Conservation (phyloP, 2,888 invertebrate genomes). For the Lepidocyrtinus sp. region DNA sequence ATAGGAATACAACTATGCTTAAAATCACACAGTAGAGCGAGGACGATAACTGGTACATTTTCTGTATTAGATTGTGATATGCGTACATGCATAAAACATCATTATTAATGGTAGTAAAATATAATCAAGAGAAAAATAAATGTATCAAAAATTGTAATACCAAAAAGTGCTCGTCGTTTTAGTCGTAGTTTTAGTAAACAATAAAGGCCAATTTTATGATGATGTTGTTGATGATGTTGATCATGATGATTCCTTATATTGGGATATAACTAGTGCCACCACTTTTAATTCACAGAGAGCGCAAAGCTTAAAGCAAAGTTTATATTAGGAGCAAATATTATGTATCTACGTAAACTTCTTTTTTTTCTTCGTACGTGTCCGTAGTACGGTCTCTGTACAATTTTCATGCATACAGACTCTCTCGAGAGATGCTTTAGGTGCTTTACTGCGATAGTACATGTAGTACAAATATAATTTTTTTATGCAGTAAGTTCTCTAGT, state of each 20-base stretch:
- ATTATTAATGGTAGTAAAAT: slow-evolving; percentile 36
- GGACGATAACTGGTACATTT: slow-evolving; percentile 3
- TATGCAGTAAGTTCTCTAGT: background rate
- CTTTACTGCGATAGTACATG: no score
- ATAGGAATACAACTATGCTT: slow-evolving; percentile 31
- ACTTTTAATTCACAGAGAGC: slow-evolving; percentile 6
- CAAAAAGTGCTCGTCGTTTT: slow-evolving; percentile 57
- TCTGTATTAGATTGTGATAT: slow-evolving; percentile 14
- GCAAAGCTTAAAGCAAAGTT: slow-evolving; percentile 6
- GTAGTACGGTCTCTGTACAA: no score
- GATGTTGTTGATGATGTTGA: slow-evolving; percentile 43
- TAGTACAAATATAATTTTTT: background rate
- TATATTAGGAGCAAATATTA: background rate
- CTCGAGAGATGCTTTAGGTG: slow-evolving; percentile 2
- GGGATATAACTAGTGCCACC: slow-evolving; percentile 33
- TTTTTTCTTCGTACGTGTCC: slow-evolving; percentile 13
- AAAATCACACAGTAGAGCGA: background rate
- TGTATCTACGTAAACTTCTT: background rate
- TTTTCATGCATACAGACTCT: slow-evolving; percentile 4
- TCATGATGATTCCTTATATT: slow-evolving; percentile 31
- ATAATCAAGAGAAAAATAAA: slow-evolving; percentile 44
- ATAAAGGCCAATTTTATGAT: slow-evolving; percentile 56
- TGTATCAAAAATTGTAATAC: slow-evolving; percentile 51
- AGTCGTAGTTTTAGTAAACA: slow-evolving; percentile 61
- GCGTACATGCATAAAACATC: slow-evolving; percentile 28